Evolutionary conservation across 1,140 invertebrate genomes (phyloP), one percentile per base, ranked within the genome.

Genomic region (Papilio glaucus): DNA sequence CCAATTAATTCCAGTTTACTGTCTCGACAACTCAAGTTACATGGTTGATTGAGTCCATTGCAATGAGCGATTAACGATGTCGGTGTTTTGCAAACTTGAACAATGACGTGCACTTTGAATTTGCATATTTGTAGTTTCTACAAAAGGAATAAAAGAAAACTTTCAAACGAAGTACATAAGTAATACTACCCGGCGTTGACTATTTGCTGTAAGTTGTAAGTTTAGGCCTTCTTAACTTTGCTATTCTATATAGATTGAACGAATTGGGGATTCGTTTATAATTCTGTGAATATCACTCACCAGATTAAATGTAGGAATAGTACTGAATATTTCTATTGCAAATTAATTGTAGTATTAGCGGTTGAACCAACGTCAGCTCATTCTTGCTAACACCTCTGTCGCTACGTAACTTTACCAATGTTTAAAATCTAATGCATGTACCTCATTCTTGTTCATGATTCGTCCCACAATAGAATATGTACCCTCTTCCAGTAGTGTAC

Each of bases 1-100:
- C 87, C 87, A 65, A 73, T 74, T 41, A 89, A 65, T 72, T 89
- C 80, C 13, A 78, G 62, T 10, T 75, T 79, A 18, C 74, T 42
- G 62, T 89, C 80, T 12, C 79, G 82, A 67, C 89, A 91, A 8
- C 79, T 81, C 42, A 91, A 91, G 38, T 74, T 80, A 69, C 89
- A 91, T 9, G 67, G 70, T 74, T 77, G 77, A 57, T 81, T 78
- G 45, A 68, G 45, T 39, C 82, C 75, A 13, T 77, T 68, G 72
- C 89, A 91, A 71, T 81, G 80, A 8, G 80, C 57, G 63, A 76
- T 65, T 69, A 91, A 77, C 77, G 85, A 80, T 71, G 80, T 82
- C 15, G 89, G 87, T 10, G 83, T 75, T 21, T 77, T 72, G 65
- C 89, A 91, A 29, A 67, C 77, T 72, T 90, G 88, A 38, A 83